phyloP scores from a whole-genome alignment of 2,113 vertebrate species.

The Desmodus rotundus region DNA sequence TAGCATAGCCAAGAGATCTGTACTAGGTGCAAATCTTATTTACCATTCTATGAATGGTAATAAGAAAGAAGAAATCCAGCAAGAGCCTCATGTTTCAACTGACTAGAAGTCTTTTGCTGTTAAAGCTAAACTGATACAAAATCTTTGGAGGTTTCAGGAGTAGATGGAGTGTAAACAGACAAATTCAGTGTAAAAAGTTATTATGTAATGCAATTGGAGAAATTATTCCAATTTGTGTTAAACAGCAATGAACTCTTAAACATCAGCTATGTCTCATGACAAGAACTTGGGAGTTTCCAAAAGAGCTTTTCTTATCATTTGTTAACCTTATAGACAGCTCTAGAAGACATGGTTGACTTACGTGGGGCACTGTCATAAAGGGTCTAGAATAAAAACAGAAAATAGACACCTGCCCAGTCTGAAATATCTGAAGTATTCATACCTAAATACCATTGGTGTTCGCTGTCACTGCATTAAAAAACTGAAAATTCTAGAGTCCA shows the following conservation, averaged over 20 bases:
- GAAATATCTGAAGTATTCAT: background rate
- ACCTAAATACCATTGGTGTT: background rate
- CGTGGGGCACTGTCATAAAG: background rate
- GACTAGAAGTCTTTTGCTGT: background rate
- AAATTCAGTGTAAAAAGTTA: background rate
- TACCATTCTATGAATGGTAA: slow-evolving; percentile 16
- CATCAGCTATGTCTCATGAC: background rate
- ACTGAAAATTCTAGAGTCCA: background rate
- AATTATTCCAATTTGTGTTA: background rate
- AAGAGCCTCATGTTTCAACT: background rate
- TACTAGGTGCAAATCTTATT: slow-evolving; percentile 4
- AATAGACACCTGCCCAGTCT: background rate
- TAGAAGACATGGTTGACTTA: background rate
- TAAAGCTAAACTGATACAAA: slow-evolving; percentile 41
- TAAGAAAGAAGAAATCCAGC: slow-evolving; percentile 30
- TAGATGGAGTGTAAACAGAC: background rate
- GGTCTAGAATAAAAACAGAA: background rate
- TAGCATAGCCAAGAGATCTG: background rate
- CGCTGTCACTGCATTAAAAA: background rate
- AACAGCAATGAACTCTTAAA: background rate
- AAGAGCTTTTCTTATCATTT: background rate
- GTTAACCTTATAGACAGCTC: background rate
- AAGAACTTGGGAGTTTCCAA: background rate
- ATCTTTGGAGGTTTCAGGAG: background rate
- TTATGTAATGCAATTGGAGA: background rate